Evolutionary conservation across 2,113 vertebrate species (phyloP).

Genomic region (Salminus brasiliensis): DNA sequence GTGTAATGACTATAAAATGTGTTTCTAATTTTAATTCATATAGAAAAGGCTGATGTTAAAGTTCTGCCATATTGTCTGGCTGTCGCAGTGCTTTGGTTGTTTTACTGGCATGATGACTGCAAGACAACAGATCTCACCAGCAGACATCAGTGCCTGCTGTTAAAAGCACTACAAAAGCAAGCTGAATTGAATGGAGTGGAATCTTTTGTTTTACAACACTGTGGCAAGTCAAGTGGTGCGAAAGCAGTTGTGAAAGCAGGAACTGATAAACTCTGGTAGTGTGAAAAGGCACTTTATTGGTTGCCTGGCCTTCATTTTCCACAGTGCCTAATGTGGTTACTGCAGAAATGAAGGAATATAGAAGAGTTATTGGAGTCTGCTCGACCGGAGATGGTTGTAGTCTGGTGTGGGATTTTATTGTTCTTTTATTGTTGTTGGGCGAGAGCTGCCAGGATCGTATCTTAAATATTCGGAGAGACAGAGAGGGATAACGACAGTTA

Average conservation of each 20-base stretch:
- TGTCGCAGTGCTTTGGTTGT: too few species aligned
- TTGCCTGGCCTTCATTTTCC: not conserved
- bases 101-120: too few species aligned
- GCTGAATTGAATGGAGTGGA: not conserved
- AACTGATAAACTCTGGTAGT: not conserved
- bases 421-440: slow-evolving; percentile 1
- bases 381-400: slow-evolving; percentile 9
- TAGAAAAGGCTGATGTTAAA: too few species aligned
- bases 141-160: not conserved
- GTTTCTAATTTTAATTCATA: too few species aligned
- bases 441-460: not conserved
- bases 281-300: not conserved
- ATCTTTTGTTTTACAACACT: not conserved
- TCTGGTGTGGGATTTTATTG: slow-evolving; percentile 4
- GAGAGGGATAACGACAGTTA: not conserved
- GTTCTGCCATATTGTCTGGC: too few species aligned
- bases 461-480: not conserved
- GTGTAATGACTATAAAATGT: too few species aligned
- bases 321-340: not conserved
- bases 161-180: not conserved
- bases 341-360: not conserved
- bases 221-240: not conserved
- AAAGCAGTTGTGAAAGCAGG: not conserved
- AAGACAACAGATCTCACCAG: too few species aligned
- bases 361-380: not conserved